Evolutionary conservation across 1,140 invertebrate species (phyloP).

Genomic region (Meloidogyne chitwoodi): DNA sequence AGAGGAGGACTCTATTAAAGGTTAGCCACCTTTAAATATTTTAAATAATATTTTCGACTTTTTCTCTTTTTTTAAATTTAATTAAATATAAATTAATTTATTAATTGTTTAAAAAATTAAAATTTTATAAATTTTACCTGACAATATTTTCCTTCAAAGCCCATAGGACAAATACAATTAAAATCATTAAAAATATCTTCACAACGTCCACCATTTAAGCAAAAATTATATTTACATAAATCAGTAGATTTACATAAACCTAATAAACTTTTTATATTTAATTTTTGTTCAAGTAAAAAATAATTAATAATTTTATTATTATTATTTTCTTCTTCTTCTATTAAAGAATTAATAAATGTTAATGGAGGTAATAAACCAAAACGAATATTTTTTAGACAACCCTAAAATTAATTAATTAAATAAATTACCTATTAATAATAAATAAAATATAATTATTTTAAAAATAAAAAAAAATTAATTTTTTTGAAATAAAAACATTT

Average conservation of each 20-base stretch:
- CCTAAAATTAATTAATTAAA: conserved; percentile 64
- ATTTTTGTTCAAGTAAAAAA: conserved; percentile 21
- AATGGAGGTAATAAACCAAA: conserved; percentile 78
- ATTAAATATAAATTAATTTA: background rate
- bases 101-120: too few relatives aligned
- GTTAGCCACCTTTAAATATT: too few relatives aligned
- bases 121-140: too few relatives aligned
- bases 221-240: conserved; percentile 28
- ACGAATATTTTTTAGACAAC: conserved; percentile 83
- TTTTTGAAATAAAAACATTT: too few relatives aligned
- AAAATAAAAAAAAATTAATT: too few relatives aligned
- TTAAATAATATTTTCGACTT: too few relatives aligned
- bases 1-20: too few relatives aligned
- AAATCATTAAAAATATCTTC: conserved; percentile 47
- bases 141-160: conserved; percentile 50
- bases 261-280: background rate
- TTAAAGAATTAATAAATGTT: conserved; percentile 69
- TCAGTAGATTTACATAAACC: conserved; percentile 1
- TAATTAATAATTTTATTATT: background rate
- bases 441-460: too few relatives aligned
- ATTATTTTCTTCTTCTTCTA: background rate
- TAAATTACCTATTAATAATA: too few relatives aligned
- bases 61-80: too few relatives aligned
- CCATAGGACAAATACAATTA: conserved; percentile 41
- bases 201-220: conserved; percentile 49